Evolutionary conservation across 2,797 vertebrate species (phyloP), one percentile per base, ranked within the genome.

Genomic region (Sphenopsis melanotis): DNA sequence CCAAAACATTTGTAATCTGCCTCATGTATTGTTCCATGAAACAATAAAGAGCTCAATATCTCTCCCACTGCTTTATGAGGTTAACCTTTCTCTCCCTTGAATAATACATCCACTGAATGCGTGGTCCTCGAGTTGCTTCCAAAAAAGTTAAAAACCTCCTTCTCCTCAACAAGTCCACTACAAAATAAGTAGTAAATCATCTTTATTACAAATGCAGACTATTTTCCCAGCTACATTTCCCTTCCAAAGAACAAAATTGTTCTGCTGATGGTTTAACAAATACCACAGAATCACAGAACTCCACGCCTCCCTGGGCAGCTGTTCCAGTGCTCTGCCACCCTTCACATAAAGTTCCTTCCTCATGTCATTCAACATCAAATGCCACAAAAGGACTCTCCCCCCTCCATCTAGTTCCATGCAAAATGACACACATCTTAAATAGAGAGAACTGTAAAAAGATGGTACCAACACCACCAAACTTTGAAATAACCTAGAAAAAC

Each of bases 391-490:
- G 4, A 18, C 61, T 69, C 61, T 50, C 8, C 1, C 4, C 3
- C 32, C 22, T 64, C 46, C 41, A 52, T 30, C 46, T 42, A 68
- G 12, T 29, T 52, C 49, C 44, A 37, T 27, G 11, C 26, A 61
- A 79, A 70, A 8, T 5, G 2, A 27, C 21, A 55, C 11, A 50
- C 18, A 37, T 9, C 19, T 77, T 47, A 52, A 55, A 66, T 2
- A 46, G 6, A n/a, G 15, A 89, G 3, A 84, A 6, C 10, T 53
- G 15, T 32, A 76, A 85, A 20, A 85, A 59, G 32, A 14, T 41
- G 8, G 1, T n/a, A 37, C 30, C 30, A 55, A 44, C 4, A 57
- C 18, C 0, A 2, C 3, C 41, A 0, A 1, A n/a, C 36, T 68
- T 41, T 7, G 9, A 79, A 87, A 17, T 8, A 61, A 22, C 27